Percentiles rank a stretch among this genome's conserved stretches.
phyloP scores from a whole-genome alignment of 2,888 invertebrate genomes.

The Lasioglossum zephyrum region DNA sequence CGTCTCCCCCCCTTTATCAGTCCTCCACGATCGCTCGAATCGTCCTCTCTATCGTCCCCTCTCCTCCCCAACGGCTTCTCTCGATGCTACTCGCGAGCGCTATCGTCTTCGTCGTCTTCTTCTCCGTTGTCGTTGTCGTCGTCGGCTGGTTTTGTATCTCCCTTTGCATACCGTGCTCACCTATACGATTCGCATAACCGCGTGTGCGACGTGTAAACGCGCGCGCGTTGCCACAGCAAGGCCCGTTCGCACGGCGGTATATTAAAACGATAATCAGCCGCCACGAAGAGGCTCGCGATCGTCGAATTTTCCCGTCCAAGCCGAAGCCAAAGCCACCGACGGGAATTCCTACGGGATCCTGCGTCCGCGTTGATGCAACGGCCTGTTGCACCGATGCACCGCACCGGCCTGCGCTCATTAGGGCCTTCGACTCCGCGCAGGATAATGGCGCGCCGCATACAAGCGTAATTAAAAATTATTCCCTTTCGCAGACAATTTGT shows the following conservation, averaged over 20 bases:
- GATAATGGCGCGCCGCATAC: constrained; percentile 14
- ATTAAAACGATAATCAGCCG: constrained; percentile 73
- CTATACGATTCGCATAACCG: constrained; percentile 44
- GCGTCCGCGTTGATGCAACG: constrained; percentile 31
- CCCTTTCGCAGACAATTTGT: constrained; percentile 9
- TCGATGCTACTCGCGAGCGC: constrained; percentile 42
- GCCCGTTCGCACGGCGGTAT: constrained; percentile 60
- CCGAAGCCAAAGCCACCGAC: constrained; percentile 35
- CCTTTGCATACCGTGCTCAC: constrained; percentile 66
- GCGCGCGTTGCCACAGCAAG: constrained; percentile 39
- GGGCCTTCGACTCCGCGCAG: neutral
- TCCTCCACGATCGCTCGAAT: constrained; percentile 46
- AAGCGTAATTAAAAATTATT: constrained; percentile 42
- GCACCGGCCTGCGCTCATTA: constrained; percentile 32
- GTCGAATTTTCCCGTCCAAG: constrained; percentile 54
- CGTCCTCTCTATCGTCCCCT: constrained; percentile 52
- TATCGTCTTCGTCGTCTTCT: constrained; percentile 17
- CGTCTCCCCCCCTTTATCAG: constrained; percentile 45
- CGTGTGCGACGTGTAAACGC: constrained; percentile 19
- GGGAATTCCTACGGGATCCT: constrained; percentile 40
- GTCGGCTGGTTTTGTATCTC: constrained; percentile 55
- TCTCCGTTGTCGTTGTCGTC: constrained; percentile 20
- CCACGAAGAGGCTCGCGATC: constrained; percentile 27
- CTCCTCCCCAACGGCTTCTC: constrained; percentile 29
- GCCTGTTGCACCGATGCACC: constrained; percentile 12